Evolutionary conservation across 2,888 invertebrate species (phyloP).

Genomic region (Rutpela maculata): DNA sequence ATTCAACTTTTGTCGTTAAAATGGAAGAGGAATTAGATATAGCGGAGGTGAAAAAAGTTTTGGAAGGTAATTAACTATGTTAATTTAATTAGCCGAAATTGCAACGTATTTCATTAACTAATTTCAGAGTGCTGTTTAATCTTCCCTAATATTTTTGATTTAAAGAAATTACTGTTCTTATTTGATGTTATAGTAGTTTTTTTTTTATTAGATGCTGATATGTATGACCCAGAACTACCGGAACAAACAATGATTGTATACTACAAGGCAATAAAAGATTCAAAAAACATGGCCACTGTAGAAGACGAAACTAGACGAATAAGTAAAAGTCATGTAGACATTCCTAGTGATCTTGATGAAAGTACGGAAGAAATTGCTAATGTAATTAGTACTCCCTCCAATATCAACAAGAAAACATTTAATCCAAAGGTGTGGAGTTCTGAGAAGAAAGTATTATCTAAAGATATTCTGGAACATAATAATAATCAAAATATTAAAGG

Average conservation of each 20-base stretch:
- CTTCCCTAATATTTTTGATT: not conserved
- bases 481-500: constrained; percentile 26
- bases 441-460: not conserved
- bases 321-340: constrained; percentile 45
- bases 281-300: constrained; percentile 49
- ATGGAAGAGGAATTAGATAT: constrained; percentile 34
- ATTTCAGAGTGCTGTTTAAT: not conserved
- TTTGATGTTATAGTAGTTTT: constrained; percentile 10
- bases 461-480: constrained; percentile 17
- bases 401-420: constrained; percentile 15
- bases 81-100: not conserved
- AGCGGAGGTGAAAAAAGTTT: constrained; percentile 33
- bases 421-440: constrained; percentile 27
- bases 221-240: constrained; percentile 54
- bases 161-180: not conserved
- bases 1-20: not conserved
- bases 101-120: not conserved
- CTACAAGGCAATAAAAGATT: constrained; percentile 52
- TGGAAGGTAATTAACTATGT: constrained; percentile 32
- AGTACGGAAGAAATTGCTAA: not conserved
- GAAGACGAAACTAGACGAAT: constrained; percentile 48
- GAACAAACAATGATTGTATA: constrained; percentile 44
- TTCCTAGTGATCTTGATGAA: constrained; percentile 14
- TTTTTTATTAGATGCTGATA: constrained; percentile 50
- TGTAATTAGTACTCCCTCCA: not conserved